Conservation (phyloP, 2,888 invertebrate genomes). For the Taphrorychus bicolor region DNA sequence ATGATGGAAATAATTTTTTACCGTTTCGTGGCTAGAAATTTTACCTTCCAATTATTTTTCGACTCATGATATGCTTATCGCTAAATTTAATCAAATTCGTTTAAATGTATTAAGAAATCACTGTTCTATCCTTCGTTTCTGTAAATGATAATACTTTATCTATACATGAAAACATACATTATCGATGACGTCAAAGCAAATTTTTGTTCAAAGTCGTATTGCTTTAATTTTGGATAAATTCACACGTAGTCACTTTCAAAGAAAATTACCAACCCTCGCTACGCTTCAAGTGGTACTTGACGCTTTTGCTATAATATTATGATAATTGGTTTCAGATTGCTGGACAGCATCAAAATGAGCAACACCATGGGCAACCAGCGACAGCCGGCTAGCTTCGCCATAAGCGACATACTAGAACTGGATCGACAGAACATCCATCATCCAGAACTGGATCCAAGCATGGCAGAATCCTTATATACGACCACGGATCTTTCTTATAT, state of each 20-base stretch:
- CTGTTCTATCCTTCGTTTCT: background rate
- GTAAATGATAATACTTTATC: background rate
- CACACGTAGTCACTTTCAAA: background rate
- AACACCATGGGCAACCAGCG: conserved; percentile 64
- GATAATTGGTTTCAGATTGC: conserved; percentile 64
- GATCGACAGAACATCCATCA: conserved; percentile 67
- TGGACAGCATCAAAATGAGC: conserved; percentile 85
- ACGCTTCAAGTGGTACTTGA: no score
- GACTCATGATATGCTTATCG: no score
- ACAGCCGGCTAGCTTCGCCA: conserved; percentile 82
- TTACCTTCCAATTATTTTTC: no score
- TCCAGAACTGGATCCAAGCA: conserved; percentile 55
- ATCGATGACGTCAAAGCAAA: conserved; percentile 21
- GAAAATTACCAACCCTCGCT: background rate
- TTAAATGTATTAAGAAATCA: background rate
- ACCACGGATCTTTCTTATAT: conserved; percentile 50
- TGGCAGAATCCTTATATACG: conserved; percentile 53
- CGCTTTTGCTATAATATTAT: no score
- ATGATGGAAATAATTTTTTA: no score
- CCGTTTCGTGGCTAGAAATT: no score
- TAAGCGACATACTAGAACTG: conserved; percentile 91
- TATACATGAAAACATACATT: conserved; percentile 3
- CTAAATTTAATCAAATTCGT: background rate
- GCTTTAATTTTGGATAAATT: background rate
- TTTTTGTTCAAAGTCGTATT: background rate